Percentiles rank a stretch among this genome's conserved stretches.
phyloP scores from a whole-genome alignment of 1,140 invertebrate species.

The Apis laboriosa region DNA sequence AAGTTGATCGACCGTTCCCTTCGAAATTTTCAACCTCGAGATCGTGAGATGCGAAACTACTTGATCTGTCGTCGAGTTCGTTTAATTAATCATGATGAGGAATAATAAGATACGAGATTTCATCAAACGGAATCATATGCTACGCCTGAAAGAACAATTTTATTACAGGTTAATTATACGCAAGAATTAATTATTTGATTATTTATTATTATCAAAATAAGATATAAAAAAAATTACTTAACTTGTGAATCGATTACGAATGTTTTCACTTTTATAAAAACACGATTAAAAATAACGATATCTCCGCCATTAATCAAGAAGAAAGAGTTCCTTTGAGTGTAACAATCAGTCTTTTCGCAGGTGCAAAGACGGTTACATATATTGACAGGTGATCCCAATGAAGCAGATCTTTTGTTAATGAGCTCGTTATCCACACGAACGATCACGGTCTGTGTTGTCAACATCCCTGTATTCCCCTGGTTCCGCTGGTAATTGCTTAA shows the following conservation, averaged over 20 bases:
- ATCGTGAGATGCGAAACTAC: slow-evolving; percentile 30
- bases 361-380: slow-evolving; percentile 54
- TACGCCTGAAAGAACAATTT: no score
- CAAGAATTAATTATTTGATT: no score
- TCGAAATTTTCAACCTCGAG: slow-evolving; percentile 46
- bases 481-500: slow-evolving; percentile 22
- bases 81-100: slow-evolving; percentile 69
- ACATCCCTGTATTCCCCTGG: slow-evolving; percentile 10
- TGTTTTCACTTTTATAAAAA: no score
- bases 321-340: slow-evolving; percentile 15
- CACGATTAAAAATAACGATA: no score
- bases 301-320: slow-evolving; percentile 32
- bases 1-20: slow-evolving; percentile 64
- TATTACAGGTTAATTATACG: no score
- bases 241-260: no score
- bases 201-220: neutral
- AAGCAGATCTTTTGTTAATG: slow-evolving; percentile 50
- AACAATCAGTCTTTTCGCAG: slow-evolving; percentile 44
- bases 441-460: neutral
- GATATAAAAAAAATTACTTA: neutral
- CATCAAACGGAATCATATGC: neutral
- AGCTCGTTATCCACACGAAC: slow-evolving; percentile 58
- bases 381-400: slow-evolving; percentile 64
- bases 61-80: slow-evolving; percentile 65
- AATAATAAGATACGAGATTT: neutral